phyloP scores from a whole-genome alignment of 2,888 invertebrate species.

The Heliconius sara region DNA sequence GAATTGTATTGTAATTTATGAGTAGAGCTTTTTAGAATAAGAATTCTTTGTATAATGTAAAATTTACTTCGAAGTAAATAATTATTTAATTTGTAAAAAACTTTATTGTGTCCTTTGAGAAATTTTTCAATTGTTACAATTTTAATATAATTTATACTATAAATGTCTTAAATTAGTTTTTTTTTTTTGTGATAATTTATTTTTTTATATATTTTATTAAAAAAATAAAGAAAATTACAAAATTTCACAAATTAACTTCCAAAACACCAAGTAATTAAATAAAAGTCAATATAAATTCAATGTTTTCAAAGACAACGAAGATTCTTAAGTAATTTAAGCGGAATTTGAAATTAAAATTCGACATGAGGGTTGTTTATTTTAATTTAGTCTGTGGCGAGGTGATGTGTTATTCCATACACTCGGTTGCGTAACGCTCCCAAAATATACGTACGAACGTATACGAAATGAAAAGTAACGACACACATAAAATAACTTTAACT shows the following conservation, averaged over 20 bases:
- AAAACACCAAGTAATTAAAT: slow-evolving; percentile 14
- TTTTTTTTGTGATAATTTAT: background rate
- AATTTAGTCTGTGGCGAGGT: slow-evolving; percentile 27
- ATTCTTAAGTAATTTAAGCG: slow-evolving; percentile 26
- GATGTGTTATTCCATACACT: slow-evolving; percentile 10
- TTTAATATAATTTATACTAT: background rate
- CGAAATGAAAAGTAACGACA: slow-evolving; percentile 29
- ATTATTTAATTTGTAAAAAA: background rate
- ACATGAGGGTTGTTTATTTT: slow-evolving; percentile 30
- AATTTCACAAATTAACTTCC: background rate
- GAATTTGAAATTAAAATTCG: slow-evolving; percentile 36
- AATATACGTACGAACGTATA: background rate
- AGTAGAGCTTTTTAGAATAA: slow-evolving; percentile 32
- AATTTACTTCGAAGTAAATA: slow-evolving; percentile 13
- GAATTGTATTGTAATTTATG: slow-evolving; percentile 46
- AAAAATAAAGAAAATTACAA: too few species aligned
- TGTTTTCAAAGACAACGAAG: slow-evolving; percentile 12
- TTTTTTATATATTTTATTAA: too few species aligned
- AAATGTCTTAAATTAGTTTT: too few species aligned
- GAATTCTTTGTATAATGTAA: background rate
- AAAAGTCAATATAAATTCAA: slow-evolving; percentile 18
- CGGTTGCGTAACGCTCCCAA: background rate
- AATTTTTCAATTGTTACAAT: slow-evolving; percentile 6
- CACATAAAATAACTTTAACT: slow-evolving; percentile 28
- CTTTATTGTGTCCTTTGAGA: background rate